A percentile compares a stretch with the other conserved stretches of the same genome.
Conservation (phyloP, 2,888 invertebrate species). For the Drosophila anomalata region DNA sequence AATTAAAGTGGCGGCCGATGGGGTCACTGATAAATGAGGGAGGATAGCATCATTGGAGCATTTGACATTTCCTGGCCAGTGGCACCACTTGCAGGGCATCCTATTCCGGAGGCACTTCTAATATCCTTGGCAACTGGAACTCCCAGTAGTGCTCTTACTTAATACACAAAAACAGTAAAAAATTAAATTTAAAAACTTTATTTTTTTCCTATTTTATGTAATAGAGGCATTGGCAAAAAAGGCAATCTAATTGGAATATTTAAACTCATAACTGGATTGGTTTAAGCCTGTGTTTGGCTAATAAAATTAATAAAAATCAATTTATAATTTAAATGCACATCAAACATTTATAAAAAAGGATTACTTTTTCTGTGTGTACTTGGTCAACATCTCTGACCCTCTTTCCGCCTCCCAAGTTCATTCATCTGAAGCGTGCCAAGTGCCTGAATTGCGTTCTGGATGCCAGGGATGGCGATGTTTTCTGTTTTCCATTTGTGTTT, state of each 20-base stretch:
- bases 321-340: not conserved
- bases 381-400: not conserved
- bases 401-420: constrained; percentile 1
- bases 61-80: constrained; percentile 31
- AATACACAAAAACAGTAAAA: constrained; percentile 10
- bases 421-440: constrained; percentile 30
- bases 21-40: constrained; percentile 1
- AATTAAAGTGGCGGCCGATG: constrained; percentile 7
- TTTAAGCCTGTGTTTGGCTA: not conserved
- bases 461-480: constrained; percentile 9
- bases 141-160: constrained; percentile 1
- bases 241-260: not conserved
- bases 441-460: constrained; percentile 29
- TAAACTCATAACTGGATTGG: not conserved
- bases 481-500: constrained; percentile 32
- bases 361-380: not conserved
- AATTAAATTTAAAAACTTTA: not conserved
- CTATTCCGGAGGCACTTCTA: constrained; percentile 8
- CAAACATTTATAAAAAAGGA: not conserved
- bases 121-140: constrained; percentile 5
- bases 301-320: not conserved
- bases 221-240: not conserved
- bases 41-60: not conserved
- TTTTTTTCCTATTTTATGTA: not conserved
- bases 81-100: constrained; percentile 14